Conservation (phyloP, 1,140 invertebrate genomes). For the Melanaphis sacchari region DNA sequence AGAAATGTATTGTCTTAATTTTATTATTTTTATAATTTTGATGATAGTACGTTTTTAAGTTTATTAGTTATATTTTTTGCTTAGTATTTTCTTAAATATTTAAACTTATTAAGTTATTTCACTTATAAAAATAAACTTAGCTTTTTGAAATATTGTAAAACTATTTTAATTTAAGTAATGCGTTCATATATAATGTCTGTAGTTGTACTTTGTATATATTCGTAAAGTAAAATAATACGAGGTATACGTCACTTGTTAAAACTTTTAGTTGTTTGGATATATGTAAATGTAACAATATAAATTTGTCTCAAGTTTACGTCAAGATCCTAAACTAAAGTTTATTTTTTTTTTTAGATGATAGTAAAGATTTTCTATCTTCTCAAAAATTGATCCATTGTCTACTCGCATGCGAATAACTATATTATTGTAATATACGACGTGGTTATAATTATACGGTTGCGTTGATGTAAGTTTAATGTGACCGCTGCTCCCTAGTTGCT, state of each 20-base stretch:
- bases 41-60: not conserved
- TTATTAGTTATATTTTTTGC: not conserved
- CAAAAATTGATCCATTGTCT: not conserved
- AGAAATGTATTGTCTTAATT: not conserved
- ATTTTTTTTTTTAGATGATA: not conserved
- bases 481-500: conserved; percentile 15
- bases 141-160: not conserved
- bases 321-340: not conserved
- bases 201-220: not conserved
- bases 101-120: not conserved
- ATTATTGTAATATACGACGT: not conserved
- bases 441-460: conserved; percentile 30
- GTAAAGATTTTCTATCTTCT: not conserved
- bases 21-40: not conserved
- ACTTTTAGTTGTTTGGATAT: not conserved
- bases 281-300: not conserved
- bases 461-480: conserved; percentile 32
- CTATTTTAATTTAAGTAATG: not conserved
- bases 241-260: not conserved
- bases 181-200: not conserved
- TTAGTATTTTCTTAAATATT: not conserved
- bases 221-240: not conserved
- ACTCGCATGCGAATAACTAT: not conserved
- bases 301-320: not conserved
- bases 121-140: not conserved